Evolutionary conservation across 2,888 invertebrate species (phyloP), one percentile per base, ranked within the genome.

Genomic region (Acanthacorydalis orientalis): DNA sequence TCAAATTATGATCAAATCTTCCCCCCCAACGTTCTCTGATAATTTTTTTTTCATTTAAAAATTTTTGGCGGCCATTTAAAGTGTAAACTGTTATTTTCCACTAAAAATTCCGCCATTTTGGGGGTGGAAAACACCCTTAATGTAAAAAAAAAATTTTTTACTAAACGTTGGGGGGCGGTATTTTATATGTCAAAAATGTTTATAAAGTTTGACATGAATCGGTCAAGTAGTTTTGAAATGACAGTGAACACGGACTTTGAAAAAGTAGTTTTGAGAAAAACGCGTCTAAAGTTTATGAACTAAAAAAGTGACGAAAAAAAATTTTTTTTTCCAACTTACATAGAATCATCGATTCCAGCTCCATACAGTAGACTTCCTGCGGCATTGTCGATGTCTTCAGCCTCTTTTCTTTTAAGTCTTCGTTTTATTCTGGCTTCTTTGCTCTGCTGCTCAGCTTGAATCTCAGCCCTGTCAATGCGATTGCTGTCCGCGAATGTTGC

Each of bases 381-480:
- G 41, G 44, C 51, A 46, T 37, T 49, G 50, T 48, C 52, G 15
- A 42, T 42, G 42, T 42, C 42, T 42, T 42, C 42, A 42, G 42
- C 42, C 42, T 42, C 42, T 42, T 42, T 42, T 42, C 42, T 42
- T n/a, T 50, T 49, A 46, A 51, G 51, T 50, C 51, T 51, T 48
- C 45, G 53, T 23, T 35, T 49, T 49, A 53, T 54, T 41, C 50
- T 54, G 49, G n/a, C n/a, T n/a, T n/a, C n/a, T n/a, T n/a, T n/a
- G n/a, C n/a, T n/a, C n/a, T n/a, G n/a, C n/a, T 48, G 41, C 44
- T 49, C 49, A 53, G 50, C 50, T 51, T 50, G 41, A 8, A 49
- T 35, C 49, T 55, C 51, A 38, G 53, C 49, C 47, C 45, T 3
- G 32, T 33, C 14, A 34, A 51, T 48, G 37, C 49, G 49, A 43